Conservation (phyloP, 2,888 invertebrate species). For the Himalopsyche japonica region DNA sequence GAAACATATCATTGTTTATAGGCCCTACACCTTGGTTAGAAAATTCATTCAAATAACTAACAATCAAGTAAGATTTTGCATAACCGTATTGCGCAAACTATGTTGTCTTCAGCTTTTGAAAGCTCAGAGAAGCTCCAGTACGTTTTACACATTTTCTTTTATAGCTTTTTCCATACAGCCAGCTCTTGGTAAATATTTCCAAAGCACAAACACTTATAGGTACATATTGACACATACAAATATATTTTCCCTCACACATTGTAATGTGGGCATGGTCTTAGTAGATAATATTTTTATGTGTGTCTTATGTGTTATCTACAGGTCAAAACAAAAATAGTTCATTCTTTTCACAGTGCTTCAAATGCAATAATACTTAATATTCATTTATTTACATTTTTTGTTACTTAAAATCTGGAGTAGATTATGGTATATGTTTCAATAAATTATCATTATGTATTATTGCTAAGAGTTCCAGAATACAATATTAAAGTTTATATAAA, state of each 20-base stretch:
- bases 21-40: too few relatives aligned
- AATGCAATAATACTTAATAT: too few relatives aligned
- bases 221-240: background rate
- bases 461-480: too few relatives aligned
- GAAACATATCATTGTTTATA: too few relatives aligned
- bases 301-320: background rate
- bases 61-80: background rate
- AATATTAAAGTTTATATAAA: too few relatives aligned
- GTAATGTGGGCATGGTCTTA: background rate
- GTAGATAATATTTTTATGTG: background rate
- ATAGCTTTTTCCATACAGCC: background rate
- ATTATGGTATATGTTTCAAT: too few relatives aligned
- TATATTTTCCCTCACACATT: background rate
- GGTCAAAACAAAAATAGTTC: too few relatives aligned
- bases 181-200: constrained; percentile 5
- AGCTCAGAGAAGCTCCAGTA: background rate
- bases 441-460: too few relatives aligned
- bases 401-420: too few relatives aligned
- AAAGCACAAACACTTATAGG: background rate
- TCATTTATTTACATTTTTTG: too few relatives aligned
- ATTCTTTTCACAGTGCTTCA: too few relatives aligned
- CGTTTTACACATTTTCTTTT: constrained; percentile 4
- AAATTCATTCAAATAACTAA: background rate
- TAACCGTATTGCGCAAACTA: background rate
- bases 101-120: background rate